Percentiles rank a stretch among this genome's conserved stretches.
Evolutionary conservation across 53 echinoderm and acorn worm genomes (phyloP).

Genomic region (Zoroaster sp.): DNA sequence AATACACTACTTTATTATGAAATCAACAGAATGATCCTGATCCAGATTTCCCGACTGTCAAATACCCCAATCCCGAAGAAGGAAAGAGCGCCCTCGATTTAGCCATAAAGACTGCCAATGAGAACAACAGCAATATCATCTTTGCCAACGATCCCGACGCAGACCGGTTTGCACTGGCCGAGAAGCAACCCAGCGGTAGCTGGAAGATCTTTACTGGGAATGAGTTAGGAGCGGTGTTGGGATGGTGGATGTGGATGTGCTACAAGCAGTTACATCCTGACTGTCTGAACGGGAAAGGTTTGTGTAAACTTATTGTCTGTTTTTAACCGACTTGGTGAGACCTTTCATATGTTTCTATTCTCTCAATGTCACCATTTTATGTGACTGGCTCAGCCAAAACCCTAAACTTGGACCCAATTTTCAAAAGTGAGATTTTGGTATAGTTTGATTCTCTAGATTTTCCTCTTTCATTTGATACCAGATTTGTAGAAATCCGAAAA

Average conservation of each 20-base stretch:
- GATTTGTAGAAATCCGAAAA: no score
- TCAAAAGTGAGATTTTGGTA: no score
- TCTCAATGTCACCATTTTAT: no score
- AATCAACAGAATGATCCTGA: conserved; percentile 81
- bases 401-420: no score
- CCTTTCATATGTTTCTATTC: no score
- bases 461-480: no score
- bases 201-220: conserved; percentile 98
- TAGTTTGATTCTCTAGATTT: no score
- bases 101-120: conserved; percentile 84
- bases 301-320: no score
- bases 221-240: conserved; percentile 87
- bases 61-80: conserved; percentile 98
- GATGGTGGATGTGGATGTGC: conserved; percentile 85
- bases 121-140: conserved; percentile 83
- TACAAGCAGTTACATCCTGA: conserved; percentile 43
- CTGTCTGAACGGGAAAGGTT: conserved; percentile 20
- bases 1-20: no score
- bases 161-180: conserved; percentile 89
- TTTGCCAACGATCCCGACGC: conserved; percentile 98
- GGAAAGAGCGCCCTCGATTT: conserved; percentile 94
- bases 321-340: no score
- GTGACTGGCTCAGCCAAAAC: no score
- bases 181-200: conserved; percentile 70
- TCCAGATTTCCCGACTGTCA: conserved; percentile 95